phyloP scores from a whole-genome alignment of 2,797 vertebrate genomes.

The Aphelocoma californica region DNA sequence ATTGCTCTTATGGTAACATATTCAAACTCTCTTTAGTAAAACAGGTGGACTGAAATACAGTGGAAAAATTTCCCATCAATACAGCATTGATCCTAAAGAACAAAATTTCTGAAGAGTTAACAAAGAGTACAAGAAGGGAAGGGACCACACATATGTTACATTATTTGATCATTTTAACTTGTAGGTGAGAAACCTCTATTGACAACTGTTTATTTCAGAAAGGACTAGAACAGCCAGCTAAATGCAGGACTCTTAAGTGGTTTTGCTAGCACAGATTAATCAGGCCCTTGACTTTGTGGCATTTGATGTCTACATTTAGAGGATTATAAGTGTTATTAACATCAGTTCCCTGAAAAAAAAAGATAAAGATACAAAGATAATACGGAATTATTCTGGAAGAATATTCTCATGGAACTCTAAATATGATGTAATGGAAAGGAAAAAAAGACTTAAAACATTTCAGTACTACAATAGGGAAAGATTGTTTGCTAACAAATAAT shows the following conservation, averaged over 20 bases:
- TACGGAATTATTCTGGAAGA: constrained; percentile 39
- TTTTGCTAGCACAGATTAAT: constrained; percentile 8
- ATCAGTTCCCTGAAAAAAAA: constrained; percentile 48
- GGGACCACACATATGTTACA: neutral
- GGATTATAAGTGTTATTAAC: constrained; percentile 41
- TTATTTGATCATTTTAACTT: neutral
- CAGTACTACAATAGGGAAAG: constrained; percentile 32
- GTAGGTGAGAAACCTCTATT: neutral
- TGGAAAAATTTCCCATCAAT: neutral
- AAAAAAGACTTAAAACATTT: constrained; percentile 28
- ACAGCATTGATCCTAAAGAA: neutral
- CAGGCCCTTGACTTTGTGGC: neutral
- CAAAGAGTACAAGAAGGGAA: neutral
- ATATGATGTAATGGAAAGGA: constrained; percentile 39
- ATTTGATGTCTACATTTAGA: neutral
- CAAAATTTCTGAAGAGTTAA: neutral
- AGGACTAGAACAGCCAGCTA: neutral
- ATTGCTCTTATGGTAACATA: neutral
- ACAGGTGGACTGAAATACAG: neutral
- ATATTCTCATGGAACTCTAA: constrained; percentile 21
- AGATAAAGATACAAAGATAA: constrained; percentile 33
- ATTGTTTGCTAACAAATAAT: constrained; percentile 51
- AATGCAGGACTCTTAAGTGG: neutral
- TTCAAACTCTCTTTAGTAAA: neutral
- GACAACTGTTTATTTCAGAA: neutral